A percentile compares a stretch with the other conserved stretches of the same genome.
Evolutionary conservation across 1,140 invertebrate genomes (phyloP).

Genomic region (Drosophila ironensis): DNA sequence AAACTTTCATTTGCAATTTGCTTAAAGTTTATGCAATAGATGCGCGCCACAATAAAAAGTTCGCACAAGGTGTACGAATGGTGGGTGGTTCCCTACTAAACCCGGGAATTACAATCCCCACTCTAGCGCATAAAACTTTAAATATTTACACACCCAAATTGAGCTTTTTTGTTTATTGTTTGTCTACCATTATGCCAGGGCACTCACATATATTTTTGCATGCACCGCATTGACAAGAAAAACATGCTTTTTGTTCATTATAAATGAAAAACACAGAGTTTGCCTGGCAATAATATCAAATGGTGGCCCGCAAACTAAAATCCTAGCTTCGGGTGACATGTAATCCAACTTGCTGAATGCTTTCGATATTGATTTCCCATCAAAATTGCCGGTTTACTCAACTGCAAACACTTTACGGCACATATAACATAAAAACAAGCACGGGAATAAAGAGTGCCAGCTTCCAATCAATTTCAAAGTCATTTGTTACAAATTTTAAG

Average conservation of each 20-base stretch:
- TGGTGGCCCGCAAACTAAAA: too few species aligned
- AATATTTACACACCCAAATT: neutral
- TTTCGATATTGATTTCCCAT: neutral
- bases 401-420: slow-evolving; percentile 42
- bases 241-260: neutral
- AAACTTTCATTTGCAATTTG: slow-evolving; percentile 69
- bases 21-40: slow-evolving; percentile 64
- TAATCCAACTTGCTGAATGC: neutral
- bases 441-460: slow-evolving; percentile 18
- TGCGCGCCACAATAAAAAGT: slow-evolving; percentile 38
- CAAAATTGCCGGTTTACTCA: slow-evolving; percentile 1
- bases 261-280: too few species aligned
- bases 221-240: neutral
- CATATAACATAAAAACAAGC: slow-evolving; percentile 46
- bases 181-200: neutral
- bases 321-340: too few species aligned
- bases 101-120: neutral
- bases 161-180: neutral
- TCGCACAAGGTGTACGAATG: slow-evolving; percentile 29
- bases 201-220: too few species aligned
- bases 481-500: slow-evolving; percentile 77
- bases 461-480: slow-evolving; percentile 74
- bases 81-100: slow-evolving; percentile 35
- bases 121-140: too few species aligned
- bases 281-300: too few species aligned